phyloP scores from a whole-genome alignment of 2,888 invertebrate genomes.

The Sesia bembeciformis region DNA sequence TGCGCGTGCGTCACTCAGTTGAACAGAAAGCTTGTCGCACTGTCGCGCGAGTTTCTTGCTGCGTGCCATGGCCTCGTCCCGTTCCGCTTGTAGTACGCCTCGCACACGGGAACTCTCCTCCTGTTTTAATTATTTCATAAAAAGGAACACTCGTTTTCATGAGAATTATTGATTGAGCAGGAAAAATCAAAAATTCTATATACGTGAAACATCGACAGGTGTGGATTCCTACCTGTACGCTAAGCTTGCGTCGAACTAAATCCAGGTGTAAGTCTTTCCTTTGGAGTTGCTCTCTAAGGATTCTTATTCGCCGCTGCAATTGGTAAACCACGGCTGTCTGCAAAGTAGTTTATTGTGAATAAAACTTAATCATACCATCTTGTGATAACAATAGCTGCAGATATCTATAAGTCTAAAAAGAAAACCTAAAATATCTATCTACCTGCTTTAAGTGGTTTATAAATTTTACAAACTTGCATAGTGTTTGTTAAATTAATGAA shows the following conservation, averaged over 20 bases:
- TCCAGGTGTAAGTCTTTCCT: constrained; percentile 94
- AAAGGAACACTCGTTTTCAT: too few species aligned
- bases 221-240: constrained; percentile 77
- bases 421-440: too few species aligned
- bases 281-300: constrained; percentile 91
- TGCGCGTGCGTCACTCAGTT: constrained; percentile 86
- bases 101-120: constrained; percentile 64
- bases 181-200: too few species aligned
- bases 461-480: too few species aligned
- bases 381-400: too few species aligned
- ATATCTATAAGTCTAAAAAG: too few species aligned
- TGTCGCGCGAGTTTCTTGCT: constrained; percentile 88
- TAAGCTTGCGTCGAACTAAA: constrained; percentile 88
- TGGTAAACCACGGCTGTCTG: constrained; percentile 92
- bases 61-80: constrained; percentile 79
- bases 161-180: too few species aligned
- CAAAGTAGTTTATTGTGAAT: constrained; percentile 12
- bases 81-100: constrained; percentile 75
- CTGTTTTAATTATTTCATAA: constrained; percentile 13
- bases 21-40: constrained; percentile 85
- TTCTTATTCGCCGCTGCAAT: constrained; percentile 89
- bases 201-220: too few species aligned
- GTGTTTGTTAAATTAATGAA: too few species aligned
- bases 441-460: too few species aligned
- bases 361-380: too few species aligned